Evolutionary conservation across 2,797 vertebrate species (phyloP).

Genomic region (Anguilla anguilla): DNA sequence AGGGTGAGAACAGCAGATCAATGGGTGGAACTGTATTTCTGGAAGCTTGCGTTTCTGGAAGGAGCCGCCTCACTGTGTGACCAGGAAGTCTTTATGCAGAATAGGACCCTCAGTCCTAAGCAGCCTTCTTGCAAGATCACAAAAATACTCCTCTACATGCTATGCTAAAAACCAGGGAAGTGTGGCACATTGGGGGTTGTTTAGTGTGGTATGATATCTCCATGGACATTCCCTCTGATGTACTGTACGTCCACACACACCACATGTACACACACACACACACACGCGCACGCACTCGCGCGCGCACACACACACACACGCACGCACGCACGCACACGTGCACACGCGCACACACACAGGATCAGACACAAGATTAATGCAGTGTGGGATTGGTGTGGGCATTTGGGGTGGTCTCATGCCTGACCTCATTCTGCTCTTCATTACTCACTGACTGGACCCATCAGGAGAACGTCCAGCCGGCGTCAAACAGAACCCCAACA

Average conservation of each 20-base stretch:
- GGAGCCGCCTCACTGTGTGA: neutral
- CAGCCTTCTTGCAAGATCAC: conserved; percentile 59
- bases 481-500: conserved; percentile 7
- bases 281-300: conserved; percentile 59
- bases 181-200: neutral
- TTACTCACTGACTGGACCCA: conserved; percentile 76
- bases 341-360: conserved; percentile 72
- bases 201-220: conserved; percentile 50
- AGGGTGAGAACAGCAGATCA: neutral
- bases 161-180: neutral
- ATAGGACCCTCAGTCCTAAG: neutral
- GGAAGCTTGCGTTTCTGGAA: neutral
- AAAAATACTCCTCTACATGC: neutral
- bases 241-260: neutral
- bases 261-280: conserved; percentile 18
- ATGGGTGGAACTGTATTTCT: neutral
- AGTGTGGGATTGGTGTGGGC: conserved; percentile 74
- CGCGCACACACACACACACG: conserved; percentile 51
- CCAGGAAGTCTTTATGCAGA: neutral
- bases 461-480: conserved; percentile 56
- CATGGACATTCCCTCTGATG: conserved; percentile 37
- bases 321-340: neutral
- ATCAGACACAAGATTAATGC: conserved; percentile 81
- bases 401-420: conserved; percentile 76
- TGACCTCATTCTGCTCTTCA: conserved; percentile 77